Base-by-base conservation (phyloP, 2,113 vertebrate genomes). In the Eubucco bourcierii region DNA sequence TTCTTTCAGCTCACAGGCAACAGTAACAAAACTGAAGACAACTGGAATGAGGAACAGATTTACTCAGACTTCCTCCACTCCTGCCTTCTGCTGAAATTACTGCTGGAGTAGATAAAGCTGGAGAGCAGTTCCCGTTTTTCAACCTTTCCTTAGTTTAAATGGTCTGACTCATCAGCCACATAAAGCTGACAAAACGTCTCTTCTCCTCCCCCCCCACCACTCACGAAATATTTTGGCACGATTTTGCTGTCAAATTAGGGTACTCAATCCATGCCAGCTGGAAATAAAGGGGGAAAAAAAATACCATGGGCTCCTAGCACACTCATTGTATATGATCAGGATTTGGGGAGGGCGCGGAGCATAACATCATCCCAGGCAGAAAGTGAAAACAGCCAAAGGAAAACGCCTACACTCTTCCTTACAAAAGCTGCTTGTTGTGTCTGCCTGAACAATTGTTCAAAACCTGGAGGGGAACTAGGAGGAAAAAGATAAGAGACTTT, bases 341-440 rank as follows among this genome's bases (percentile, higher is more conserved):
- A 61, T 86, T 93, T 65, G 74, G 83, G 95, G 82, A 94, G 87
- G 82, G 81, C 34, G 92, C 27, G 41, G 88, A 91, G 63, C 63
- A 91, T 90, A 93, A 95, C 84, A 93, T 96, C 94, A 96, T 94
- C 87, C 92, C 19, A 80, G 93, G 95, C 94, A 95, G 96, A 96
- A 96, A 96, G 88, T 90, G 94, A 94, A 96, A 94, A 93, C 70
- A 95, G 95, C 90, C 93, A 95, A 96, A 95, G 94, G 95, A 95
- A 95, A 95, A 96, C 95, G 88, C 95, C 95, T 95, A 96, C 88
- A 77, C 92, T 97, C 96, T 95, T 95, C 92, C 94, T 95, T 96
- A 94, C 89, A 95, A 94, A 95, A 96, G 94, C 86, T 91, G 86
- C 84, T 96, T 96, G 93, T 95, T 96, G 95, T 96, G 96, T 97